Evolutionary conservation across 2,797 vertebrate genomes (phyloP).

Genomic region (Acanthopagrus latus): DNA sequence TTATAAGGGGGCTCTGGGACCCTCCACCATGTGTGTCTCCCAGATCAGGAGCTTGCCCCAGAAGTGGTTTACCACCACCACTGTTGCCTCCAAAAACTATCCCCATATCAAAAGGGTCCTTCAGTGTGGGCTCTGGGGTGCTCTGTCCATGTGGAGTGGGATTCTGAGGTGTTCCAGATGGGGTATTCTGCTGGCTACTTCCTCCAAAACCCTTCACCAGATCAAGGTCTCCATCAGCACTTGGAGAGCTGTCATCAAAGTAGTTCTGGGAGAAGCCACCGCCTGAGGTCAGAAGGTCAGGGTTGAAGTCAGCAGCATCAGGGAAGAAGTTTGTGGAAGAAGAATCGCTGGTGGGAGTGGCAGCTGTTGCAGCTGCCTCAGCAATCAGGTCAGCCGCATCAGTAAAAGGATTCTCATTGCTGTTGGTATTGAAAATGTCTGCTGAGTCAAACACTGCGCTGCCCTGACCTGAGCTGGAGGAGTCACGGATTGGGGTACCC

Average conservation of each 20-base stretch:
- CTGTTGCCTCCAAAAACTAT: constrained; percentile 92
- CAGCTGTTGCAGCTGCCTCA: constrained; percentile 89
- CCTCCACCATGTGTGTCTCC: constrained; percentile 89
- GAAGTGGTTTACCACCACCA: constrained; percentile 84
- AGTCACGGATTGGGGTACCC: constrained; percentile 96
- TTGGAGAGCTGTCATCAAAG: constrained; percentile 97
- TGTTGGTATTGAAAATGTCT: constrained; percentile 95
- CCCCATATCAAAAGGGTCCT: constrained; percentile 95
- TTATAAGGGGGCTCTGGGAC: constrained; percentile 93
- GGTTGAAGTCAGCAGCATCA: constrained; percentile 96
- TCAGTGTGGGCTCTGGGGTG: constrained; percentile 86
- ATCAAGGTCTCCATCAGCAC: constrained; percentile 94
- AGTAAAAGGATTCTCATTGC: constrained; percentile 95
- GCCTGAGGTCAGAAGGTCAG: constrained; percentile 90
- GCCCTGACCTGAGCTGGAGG: constrained; percentile 97
- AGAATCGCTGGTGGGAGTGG: constrained; percentile 94
- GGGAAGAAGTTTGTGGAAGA: constrained; percentile 96
- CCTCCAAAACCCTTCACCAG: constrained; percentile 94
- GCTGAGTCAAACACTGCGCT: constrained; percentile 94
- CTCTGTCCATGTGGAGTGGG: constrained; percentile 84
- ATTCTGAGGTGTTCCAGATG: constrained; percentile 88
- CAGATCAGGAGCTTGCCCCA: constrained; percentile 88
- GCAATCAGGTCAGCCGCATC: constrained; percentile 96
- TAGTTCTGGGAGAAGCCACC: constrained; percentile 93
- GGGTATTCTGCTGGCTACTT: constrained; percentile 89